A percentile compares a stretch with the other conserved stretches of the same genome.
Evolutionary conservation across 2,113 vertebrate species (phyloP).

Genomic region (Donacobius atricapilla): DNA sequence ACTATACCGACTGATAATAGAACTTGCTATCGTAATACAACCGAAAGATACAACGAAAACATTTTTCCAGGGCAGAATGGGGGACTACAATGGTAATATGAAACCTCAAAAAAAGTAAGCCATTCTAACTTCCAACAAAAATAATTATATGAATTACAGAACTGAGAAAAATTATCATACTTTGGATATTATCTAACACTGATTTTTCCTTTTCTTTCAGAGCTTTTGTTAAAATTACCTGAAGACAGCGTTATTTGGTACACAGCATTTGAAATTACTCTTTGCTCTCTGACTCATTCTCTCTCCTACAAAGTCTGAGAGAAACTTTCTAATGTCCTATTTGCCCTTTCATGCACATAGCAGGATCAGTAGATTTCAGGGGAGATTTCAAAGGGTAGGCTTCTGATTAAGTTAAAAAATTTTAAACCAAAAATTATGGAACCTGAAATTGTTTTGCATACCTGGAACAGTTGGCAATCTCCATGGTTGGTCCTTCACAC

Average conservation of each 20-base stretch:
- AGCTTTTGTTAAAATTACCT: neutral
- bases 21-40: neutral
- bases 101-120: neutral
- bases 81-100: neutral
- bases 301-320: neutral
- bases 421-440: neutral
- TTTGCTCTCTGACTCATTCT: neutral
- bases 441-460: conserved; percentile 29
- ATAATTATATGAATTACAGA: neutral
- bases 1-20: neutral
- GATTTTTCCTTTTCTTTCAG: neutral
- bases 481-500: conserved; percentile 87
- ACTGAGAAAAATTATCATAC: neutral
- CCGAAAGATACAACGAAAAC: neutral
- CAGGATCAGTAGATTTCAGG: neutral
- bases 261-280: neutral
- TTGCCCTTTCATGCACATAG: neutral
- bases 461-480: conserved; percentile 97
- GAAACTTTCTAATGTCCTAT: neutral
- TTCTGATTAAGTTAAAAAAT: neutral
- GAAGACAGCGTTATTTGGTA: neutral
- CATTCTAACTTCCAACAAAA: neutral
- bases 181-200: neutral
- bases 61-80: neutral
- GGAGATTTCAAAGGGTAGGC: neutral